Percentiles rank a stretch among this genome's conserved stretches.
Conservation (phyloP, 2,113 vertebrate genomes). For the Chunga burmeisteri region DNA sequence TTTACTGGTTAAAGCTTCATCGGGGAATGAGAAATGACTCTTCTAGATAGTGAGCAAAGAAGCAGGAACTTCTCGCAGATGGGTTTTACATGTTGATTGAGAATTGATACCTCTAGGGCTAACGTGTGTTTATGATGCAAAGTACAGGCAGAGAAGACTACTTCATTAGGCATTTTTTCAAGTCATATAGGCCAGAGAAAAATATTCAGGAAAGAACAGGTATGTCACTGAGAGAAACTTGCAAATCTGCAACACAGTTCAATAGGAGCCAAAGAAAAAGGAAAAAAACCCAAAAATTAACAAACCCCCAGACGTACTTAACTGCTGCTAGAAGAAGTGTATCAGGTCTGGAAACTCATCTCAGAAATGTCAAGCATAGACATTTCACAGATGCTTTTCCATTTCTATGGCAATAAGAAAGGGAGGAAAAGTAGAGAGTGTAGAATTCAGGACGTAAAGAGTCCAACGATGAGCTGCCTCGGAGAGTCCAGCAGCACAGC, state of each 20-base stretch:
- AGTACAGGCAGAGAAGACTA: background rate
- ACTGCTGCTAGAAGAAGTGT: background rate
- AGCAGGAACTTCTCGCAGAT: background rate
- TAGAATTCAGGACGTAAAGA: background rate
- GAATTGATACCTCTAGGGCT: background rate
- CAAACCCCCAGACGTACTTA: background rate
- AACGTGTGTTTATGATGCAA: background rate
- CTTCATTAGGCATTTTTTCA: background rate
- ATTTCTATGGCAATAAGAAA: background rate
- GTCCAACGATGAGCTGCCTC: background rate
- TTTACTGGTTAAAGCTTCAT: conserved; percentile 2
- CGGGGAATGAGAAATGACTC: background rate
- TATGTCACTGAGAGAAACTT: background rate
- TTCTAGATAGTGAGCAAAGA: background rate
- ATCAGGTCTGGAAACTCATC: background rate
- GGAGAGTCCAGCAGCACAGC: background rate
- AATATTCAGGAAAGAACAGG: background rate
- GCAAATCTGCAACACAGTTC: background rate
- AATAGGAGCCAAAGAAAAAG: background rate
- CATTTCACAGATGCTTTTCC: background rate
- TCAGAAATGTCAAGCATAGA: background rate
- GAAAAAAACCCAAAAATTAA: background rate
- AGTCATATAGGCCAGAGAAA: background rate
- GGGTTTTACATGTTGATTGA: background rate
- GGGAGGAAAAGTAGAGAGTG: background rate